Evolutionary conservation across 1,140 invertebrate genomes (phyloP).

Genomic region (Panagrolaimus sp.): DNA sequence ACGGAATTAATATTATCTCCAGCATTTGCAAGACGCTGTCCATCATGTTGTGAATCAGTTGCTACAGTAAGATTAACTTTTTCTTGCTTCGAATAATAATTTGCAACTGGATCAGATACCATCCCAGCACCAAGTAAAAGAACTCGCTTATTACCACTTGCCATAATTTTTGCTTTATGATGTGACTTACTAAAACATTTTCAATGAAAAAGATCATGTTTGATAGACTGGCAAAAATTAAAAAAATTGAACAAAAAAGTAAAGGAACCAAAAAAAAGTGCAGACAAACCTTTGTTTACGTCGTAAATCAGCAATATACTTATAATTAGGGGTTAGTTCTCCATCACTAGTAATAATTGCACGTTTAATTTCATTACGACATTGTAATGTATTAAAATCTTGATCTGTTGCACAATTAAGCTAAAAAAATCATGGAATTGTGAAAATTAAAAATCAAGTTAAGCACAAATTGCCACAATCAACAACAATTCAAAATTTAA

Average conservation of each 20-base stretch:
- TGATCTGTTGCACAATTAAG: conserved; percentile 64
- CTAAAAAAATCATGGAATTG: conserved; percentile 50
- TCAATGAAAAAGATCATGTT: conserved; percentile 4
- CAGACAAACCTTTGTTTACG: conserved; percentile 60
- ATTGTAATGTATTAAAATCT: conserved; percentile 47
- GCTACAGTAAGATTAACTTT: conserved; percentile 74
- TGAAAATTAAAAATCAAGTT: conserved; percentile 13
- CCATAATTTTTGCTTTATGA: conserved; percentile 45
- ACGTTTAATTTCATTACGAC: conserved; percentile 50
- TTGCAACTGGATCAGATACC: conserved; percentile 82
- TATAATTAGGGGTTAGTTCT: conserved; percentile 78
- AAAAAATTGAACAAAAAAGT: not conserved
- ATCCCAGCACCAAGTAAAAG: conserved; percentile 89
- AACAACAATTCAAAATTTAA: not conserved
- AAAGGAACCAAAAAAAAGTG: conserved; percentile 4
- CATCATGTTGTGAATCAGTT: conserved; percentile 78
- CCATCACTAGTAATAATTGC: conserved; percentile 95
- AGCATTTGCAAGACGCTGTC: conserved; percentile 70
- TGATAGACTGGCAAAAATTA: too few relatives aligned
- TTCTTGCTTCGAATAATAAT: conserved; percentile 79
- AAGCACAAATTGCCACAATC: conserved; percentile 7
- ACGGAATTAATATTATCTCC: conserved; percentile 74
- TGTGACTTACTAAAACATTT: conserved; percentile 12
- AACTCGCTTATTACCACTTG: conserved; percentile 63
- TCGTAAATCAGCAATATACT: conserved; percentile 87